Evolutionary conservation across 2,888 invertebrate species (phyloP).

Genomic region (Stenodema calcarata): DNA sequence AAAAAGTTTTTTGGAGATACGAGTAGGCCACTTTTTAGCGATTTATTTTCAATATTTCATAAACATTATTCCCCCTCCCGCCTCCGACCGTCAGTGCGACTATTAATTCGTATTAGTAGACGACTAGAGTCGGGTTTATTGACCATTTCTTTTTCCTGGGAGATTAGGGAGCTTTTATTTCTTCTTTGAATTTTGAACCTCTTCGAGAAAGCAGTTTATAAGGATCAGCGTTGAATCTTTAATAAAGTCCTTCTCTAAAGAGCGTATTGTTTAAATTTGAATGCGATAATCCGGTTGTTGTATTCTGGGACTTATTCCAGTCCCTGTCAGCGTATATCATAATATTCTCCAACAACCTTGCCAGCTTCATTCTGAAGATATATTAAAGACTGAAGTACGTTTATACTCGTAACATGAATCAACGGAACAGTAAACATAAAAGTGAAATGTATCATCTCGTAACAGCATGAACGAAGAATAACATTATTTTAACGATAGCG

Average conservation of each 20-base stretch:
- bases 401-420: background rate
- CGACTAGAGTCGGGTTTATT: background rate
- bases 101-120: background rate
- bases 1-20: background rate
- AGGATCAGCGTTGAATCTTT: conserved; percentile 21
- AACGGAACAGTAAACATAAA: background rate
- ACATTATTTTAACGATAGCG: too few relatives aligned
- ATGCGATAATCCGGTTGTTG: background rate
- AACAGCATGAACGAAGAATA: background rate
- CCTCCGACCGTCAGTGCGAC: background rate
- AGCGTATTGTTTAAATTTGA: conserved; percentile 6
- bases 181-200: background rate
- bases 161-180: background rate
- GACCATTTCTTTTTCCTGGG: background rate
- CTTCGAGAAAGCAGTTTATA: background rate
- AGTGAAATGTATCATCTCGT: background rate
- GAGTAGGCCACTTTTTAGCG: background rate
- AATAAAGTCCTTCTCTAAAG: background rate
- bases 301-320: background rate
- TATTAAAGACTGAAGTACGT: background rate
- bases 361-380: background rate
- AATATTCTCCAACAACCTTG: background rate
- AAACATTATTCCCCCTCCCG: background rate
- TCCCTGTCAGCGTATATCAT: background rate
- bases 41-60: background rate